Base-by-base conservation (phyloP, 2,113 vertebrate genomes). In the Phrynosoma blainvillii region DNA sequence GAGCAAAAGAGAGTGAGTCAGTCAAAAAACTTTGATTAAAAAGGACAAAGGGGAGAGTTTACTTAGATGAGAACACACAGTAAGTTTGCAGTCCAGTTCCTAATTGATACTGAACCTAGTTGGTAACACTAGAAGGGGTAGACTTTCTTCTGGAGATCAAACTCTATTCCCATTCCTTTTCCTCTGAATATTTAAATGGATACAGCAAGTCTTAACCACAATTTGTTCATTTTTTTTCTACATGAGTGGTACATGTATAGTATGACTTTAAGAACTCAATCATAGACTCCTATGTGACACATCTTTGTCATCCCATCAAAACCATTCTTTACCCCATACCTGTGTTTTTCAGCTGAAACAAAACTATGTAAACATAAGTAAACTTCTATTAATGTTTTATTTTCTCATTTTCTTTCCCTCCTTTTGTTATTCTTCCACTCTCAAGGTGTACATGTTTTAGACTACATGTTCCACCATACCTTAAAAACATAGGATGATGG, bases 101-200 rank as follows among this genome's bases (percentile, higher is more conserved):
- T 68, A 88, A 88, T 66, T 74, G 88, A 80, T 65, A 30, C 4
- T 62, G 54, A 80, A 25, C 23, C 62, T 52, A 36, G 32, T 56
- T 80, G 20, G 12, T 30, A 52, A 65, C 14, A 62, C 32, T 13
- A 52, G 21, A 14, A 56, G n/a, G 77, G 1, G 76, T 7, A 47
- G 20, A 82, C 71, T 82, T 83, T 65, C 30, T 40, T 76, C 71
- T 73, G 76, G 73, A 77, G 71, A 77, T 88, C 86, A 88, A 88
- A 83, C 62, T 12, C 71, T 40, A n/a, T 36, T 36, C 59, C 66
- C 36, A 74, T 87, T 59, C 25, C n/a, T 18, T 65, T 65, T 81
- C 6, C 25, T 71, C 59, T 68, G 21, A 83, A 52, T 40, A 88
- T 66, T 88, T 88, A 76, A 88, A 83, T 76, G 40, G 54, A 82